Conservation (phyloP, 2,888 invertebrate genomes). For the Biston stratarius region DNA sequence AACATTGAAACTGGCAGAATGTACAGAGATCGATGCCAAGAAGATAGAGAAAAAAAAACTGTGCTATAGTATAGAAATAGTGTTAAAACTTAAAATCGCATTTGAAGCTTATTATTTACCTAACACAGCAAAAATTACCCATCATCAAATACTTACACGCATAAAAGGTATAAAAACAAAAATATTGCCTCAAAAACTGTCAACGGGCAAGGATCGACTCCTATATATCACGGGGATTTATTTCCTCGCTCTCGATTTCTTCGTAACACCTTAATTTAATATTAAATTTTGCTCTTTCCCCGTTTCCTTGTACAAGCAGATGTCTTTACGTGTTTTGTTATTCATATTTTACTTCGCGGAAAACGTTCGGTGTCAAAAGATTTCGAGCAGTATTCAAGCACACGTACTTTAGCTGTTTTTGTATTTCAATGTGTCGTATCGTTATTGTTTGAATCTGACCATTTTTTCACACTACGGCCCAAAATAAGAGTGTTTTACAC, state of each 20-base stretch:
- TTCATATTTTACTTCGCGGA: constrained; percentile 68
- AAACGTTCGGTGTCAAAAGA: constrained; percentile 18
- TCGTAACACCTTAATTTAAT: constrained; percentile 85
- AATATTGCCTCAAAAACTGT: constrained; percentile 68
- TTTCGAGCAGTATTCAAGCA: constrained; percentile 9
- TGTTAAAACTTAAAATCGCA: too few species aligned
- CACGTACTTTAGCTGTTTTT: background rate
- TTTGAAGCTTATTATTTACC: constrained; percentile 2
- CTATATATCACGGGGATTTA: constrained; percentile 84
- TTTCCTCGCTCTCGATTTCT: constrained; percentile 80
- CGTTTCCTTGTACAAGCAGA: constrained; percentile 67
- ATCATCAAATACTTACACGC: constrained; percentile 45
- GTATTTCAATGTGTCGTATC: background rate
- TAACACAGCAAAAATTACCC: constrained; percentile 42
- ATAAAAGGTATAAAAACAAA: constrained; percentile 35
- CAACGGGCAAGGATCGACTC: constrained; percentile 71
- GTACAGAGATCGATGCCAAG: too few species aligned
- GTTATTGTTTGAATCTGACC: background rate
- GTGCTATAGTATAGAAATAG: too few species aligned
- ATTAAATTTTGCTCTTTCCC: constrained; percentile 80
- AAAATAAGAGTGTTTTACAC: too few species aligned
- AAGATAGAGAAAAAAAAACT: too few species aligned
- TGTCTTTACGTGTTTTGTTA: constrained; percentile 79
- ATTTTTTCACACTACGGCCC: background rate
- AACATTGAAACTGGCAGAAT: too few species aligned